Conservation (phyloP, 1,140 invertebrate species). For the Medauroidea extradentata region DNA sequence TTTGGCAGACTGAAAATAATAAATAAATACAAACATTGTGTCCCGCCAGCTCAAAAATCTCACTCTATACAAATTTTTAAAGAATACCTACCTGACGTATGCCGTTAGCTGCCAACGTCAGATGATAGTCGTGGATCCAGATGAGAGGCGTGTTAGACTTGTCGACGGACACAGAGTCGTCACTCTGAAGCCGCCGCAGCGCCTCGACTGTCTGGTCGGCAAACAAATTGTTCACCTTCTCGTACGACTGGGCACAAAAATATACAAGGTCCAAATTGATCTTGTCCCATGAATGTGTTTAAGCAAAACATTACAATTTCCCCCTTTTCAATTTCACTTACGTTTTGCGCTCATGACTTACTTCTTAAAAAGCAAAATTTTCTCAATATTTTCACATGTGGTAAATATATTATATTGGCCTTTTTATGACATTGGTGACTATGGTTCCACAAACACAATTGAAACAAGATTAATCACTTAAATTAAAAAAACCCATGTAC, state of each 20-base stretch:
- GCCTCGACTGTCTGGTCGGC: slow-evolving; percentile 72
- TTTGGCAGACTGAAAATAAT: slow-evolving; percentile 55
- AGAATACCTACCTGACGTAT: slow-evolving; percentile 61
- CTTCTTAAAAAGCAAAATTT: no score
- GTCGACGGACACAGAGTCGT: slow-evolving; percentile 50
- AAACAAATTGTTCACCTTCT: slow-evolving; percentile 75
- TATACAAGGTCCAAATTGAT: no score
- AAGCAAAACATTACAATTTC: no score
- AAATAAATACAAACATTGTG: background rate
- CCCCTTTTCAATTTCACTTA: no score
- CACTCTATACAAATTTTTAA: background rate
- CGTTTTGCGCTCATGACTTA: no score
- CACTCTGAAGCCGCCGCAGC: slow-evolving; percentile 56
- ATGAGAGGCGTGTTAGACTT: slow-evolving; percentile 57
- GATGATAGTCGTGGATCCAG: slow-evolving; percentile 90
- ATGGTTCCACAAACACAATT: no score
- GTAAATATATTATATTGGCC: no score
- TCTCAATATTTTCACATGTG: no score
- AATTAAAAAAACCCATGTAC: no score
- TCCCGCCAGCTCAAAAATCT: background rate
- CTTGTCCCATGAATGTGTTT: no score
- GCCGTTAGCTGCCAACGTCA: slow-evolving; percentile 86
- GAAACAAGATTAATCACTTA: no score
- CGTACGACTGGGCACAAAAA: slow-evolving; percentile 55
- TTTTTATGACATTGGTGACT: no score